Percentiles rank a stretch among this genome's conserved stretches.
These are phyloP conservation scores for Zaprionus capensis DNA, from an alignment of 1,140 invertebrate species.

Conservation along the genomic window DNA sequence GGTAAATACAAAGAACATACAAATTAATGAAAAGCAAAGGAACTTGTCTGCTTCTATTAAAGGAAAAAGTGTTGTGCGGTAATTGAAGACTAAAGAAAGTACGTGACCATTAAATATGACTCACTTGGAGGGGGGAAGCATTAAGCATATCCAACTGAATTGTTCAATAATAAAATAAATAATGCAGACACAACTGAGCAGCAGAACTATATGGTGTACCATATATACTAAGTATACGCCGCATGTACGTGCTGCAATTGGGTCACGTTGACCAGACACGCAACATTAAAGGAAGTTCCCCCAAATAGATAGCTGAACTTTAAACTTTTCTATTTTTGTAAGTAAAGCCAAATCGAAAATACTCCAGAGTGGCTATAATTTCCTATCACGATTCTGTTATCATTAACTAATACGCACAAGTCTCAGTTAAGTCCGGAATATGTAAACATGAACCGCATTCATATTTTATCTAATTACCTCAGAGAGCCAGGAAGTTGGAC, in stretches of 20 bases:
- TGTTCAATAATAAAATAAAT: constrained; percentile 44
- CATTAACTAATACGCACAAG: background rate
- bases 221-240: background rate
- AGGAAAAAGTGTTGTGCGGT: constrained; percentile 12
- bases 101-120: constrained; percentile 41
- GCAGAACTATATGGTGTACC: constrained; percentile 2
- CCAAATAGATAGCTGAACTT: background rate
- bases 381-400: background rate
- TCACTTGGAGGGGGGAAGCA: background rate
- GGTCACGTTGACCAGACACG: constrained; percentile 26
- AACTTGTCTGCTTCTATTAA: background rate
- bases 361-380: background rate
- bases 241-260: constrained; percentile 13
- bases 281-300: constrained; percentile 18
- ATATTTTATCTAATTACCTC: constrained; percentile 4
- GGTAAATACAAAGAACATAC: background rate
- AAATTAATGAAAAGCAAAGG: background rate
- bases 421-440: background rate
- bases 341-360: background rate
- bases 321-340: constrained; percentile 1
- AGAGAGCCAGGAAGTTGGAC: constrained; percentile 8
- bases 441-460: constrained; percentile 2
- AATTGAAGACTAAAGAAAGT: constrained; percentile 27
- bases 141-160: constrained; percentile 28
- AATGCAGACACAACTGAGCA: constrained; percentile 17